Evolutionary conservation across 2,797 vertebrate genomes (phyloP), one percentile per base, ranked within the genome.

Genomic region (Vultur gryphus): DNA sequence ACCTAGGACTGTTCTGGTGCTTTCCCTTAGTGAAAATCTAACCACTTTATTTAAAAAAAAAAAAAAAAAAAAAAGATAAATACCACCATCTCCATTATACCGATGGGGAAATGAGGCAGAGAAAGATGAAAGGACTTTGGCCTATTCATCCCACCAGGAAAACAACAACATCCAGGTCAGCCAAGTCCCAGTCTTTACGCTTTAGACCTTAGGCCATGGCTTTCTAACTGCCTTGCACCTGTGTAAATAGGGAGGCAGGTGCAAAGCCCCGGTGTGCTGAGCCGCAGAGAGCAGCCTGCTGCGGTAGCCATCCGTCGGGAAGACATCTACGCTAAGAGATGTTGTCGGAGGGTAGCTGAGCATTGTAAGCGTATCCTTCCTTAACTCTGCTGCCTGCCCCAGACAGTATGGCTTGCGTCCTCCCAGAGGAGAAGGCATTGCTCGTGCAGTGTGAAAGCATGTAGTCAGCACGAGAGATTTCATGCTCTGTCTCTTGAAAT

Each of bases 401-500:
- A 66, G 75, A 28, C 66, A 24, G 61, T 5, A 1, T 2, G 37
- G 51, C 44, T 35, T 26, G 52, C 72, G 79, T 69, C 86, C 71
- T 78, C 26, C 75, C 41, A 2, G 52, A 71, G 77, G 87, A 84
- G 70, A 52, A 83, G 84, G 62, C 88, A 33, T 26, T 49, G 85
- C 85, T 80, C 78, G 46, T 69, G 90, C 81, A 57, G 62, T 62
- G 52, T 87, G 87, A 95, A 91, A 92, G 89, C 59, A 8, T 92
- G 72, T 51, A 96, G 91, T 95, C 87, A 96, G 94, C 96, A 94
- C 3, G 26, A 75, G 88, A 80, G 93, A 97, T 96, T 97, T 97
- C 96, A 97, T 93, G 97, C 95, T 93, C 93, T 72, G 81, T 77
- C 92, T 97, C 97, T n/a, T 95, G 95, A 97, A 97, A 96, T 93